Evolutionary conservation across 2,113 vertebrate species (phyloP), one percentile per base, ranked within the genome.

Genomic region (Conger conger): DNA sequence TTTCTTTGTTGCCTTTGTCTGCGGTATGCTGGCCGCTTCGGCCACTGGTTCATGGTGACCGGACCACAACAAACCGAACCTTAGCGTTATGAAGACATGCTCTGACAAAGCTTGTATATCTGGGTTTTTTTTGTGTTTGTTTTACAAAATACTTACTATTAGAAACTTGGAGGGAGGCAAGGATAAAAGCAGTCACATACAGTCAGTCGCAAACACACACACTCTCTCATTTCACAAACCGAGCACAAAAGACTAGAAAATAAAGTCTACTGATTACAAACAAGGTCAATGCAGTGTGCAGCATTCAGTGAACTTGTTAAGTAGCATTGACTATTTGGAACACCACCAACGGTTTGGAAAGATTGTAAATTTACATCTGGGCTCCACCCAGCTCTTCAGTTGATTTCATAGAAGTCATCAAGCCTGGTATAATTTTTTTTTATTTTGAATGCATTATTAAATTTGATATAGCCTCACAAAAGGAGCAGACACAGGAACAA

Each of bases 1-100:
- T 90, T 35, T 89, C 92, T 96, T 89, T 93, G 96, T 97, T 95
- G 96, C 97, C 97, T 96, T 93, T 94, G 95, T 91, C 93, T 89
- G 90, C 86, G 88, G 91, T 87, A 35, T 40, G 4, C 45, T 73
- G 13, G 35, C 80, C 30, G 30, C 9, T 81, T 80, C 63, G 80
- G 36, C 86, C 82, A 8, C 9, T 78, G 86, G 87, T 88, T 87
- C 82, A 82, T 83, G 84, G 85, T 87, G 82, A 93, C 89, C 87
- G 57, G 86, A 84, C 0, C 23, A 8, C 27, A 88, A 86, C 89
- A 93, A 93, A 95, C 91, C 92, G 91, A 94, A 92, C 92, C 90
- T 91, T 93, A 88, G 87, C 92, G 89, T 91, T 90, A 90, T 92
- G 11, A 33, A 3, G 27, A 73, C 68, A n/a, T 9, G 13, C n/a